These are phyloP conservation scores for Porites lobata DNA, from an alignment of 92 coral and sea anemone species.

Conservation along the genomic window DNA sequence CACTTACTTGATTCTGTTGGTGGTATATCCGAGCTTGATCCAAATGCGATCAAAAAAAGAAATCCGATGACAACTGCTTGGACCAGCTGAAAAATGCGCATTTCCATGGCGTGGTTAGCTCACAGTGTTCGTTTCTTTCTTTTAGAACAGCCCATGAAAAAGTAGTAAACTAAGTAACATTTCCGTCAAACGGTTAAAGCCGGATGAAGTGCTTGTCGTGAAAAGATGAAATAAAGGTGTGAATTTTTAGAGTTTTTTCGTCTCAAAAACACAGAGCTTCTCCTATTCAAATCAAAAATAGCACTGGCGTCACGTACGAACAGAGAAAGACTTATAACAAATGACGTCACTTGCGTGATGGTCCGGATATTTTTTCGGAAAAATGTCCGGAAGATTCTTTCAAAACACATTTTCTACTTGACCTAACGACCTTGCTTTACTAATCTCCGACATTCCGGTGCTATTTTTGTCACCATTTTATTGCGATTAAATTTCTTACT, in stretches of 20 bases:
- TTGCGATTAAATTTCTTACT: no score
- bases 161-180: neutral
- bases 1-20: constrained; percentile 18
- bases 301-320: constrained; percentile 8
- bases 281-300: neutral
- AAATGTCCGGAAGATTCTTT: neutral
- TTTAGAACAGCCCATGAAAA: neutral
- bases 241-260: no score
- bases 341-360: neutral
- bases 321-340: neutral
- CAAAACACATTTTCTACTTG: neutral
- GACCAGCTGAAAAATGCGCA: constrained; percentile 1
- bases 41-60: neutral
- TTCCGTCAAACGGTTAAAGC: neutral
- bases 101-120: neutral
- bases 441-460: neutral
- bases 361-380: neutral
- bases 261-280: neutral
- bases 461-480: neutral
- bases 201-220: neutral
- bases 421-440: neutral
- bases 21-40: neutral
- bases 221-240: neutral
- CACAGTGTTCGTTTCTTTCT: neutral
- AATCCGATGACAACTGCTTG: neutral